A percentile compares a stretch with the other conserved stretches of the same genome.
Conservation (phyloP, 2,113 vertebrate species). For the Sceloporus undulatus region DNA sequence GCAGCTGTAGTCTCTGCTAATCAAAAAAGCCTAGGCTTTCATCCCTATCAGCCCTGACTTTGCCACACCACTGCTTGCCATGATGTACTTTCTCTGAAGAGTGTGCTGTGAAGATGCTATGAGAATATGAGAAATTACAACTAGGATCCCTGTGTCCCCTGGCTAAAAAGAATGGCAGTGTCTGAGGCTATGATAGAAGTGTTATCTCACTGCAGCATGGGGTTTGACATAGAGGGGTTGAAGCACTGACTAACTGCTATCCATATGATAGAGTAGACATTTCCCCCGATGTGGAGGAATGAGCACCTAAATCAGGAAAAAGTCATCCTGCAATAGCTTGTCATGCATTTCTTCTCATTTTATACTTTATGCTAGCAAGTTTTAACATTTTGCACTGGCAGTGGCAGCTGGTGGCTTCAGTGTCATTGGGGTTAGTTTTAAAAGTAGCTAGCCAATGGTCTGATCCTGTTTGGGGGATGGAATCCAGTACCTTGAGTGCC, state of each 20-base stretch:
- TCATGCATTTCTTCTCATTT: not conserved
- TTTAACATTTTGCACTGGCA: not conserved
- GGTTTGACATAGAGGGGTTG: not conserved
- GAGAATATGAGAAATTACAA: not conserved
- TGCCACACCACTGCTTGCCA: no score
- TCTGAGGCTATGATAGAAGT: not conserved
- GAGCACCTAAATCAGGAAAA: not conserved
- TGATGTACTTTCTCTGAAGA: no score
- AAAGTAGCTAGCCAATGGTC: no score
- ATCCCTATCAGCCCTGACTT: no score
- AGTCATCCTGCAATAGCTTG: not conserved
- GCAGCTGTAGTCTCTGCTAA: not conserved
- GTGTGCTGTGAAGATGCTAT: not conserved
- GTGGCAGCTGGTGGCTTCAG: no score
- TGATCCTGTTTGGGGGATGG: no score
- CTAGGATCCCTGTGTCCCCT: not conserved
- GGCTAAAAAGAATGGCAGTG: not conserved
- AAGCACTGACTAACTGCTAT: no score
- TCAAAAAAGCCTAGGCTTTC: no score
- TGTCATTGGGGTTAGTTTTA: no score
- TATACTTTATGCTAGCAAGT: not conserved
- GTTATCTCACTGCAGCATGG: no score
- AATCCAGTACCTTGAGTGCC: no score
- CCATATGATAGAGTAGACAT: not conserved
- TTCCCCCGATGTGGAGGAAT: not conserved